Percentiles rank a stretch among this genome's conserved stretches.
Evolutionary conservation across 1,140 invertebrate species (phyloP).

Genomic region (Trypoxylus dichotomus): DNA sequence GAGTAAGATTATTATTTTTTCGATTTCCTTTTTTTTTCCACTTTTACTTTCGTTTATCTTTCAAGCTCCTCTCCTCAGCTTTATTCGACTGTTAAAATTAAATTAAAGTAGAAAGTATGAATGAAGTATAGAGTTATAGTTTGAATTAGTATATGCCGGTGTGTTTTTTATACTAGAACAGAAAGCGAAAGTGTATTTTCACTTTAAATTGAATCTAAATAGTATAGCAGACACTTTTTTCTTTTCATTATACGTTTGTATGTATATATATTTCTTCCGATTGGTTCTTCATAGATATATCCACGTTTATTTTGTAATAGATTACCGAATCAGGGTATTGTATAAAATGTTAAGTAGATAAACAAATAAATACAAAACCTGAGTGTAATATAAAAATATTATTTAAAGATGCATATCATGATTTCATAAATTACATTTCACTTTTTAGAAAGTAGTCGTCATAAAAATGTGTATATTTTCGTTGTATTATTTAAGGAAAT

Average conservation of each 20-base stretch:
- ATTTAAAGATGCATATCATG: not conserved
- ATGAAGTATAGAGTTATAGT: not conserved
- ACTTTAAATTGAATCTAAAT: not conserved
- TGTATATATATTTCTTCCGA: not conserved
- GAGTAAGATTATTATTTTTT: no score
- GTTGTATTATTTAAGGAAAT: no score
- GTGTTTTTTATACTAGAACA: not conserved
- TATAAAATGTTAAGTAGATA: no score
- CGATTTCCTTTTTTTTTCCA: no score
- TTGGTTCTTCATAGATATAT: not conserved
- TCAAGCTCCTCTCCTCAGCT: no score
- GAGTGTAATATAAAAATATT: not conserved
- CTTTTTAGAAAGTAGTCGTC: constrained; percentile 3
- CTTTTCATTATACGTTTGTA: not conserved
- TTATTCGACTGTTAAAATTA: no score
- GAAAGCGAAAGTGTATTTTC: constrained; percentile 17
- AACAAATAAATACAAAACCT: no score
- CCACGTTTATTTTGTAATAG: not conserved
- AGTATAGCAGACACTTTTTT: no score
- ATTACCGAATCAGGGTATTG: no score
- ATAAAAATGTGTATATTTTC: no score
- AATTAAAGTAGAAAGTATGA: not conserved
- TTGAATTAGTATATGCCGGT: not conserved
- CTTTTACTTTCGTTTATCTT: no score
- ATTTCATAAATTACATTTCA: not conserved